Conservation (phyloP, 2,888 invertebrate genomes). For the Chloromyia formosa region DNA sequence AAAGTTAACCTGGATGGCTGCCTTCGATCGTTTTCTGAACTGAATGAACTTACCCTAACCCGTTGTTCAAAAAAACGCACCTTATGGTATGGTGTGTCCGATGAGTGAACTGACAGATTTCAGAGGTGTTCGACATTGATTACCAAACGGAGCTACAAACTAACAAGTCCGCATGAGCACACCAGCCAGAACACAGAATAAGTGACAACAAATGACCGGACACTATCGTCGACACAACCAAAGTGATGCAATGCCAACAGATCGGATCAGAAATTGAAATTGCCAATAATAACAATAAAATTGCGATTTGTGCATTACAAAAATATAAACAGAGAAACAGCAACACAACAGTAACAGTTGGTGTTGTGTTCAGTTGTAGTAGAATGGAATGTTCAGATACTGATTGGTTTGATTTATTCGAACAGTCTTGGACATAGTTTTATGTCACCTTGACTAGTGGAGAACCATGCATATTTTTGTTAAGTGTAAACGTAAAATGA, state of each 20-base stretch:
- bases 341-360: slow-evolving; percentile 22
- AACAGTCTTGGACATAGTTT: too few species aligned
- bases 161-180: background rate
- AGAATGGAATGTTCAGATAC: slow-evolving; percentile 11
- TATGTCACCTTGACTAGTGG: too few species aligned
- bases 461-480: background rate
- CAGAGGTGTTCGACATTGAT: slow-evolving; percentile 16
- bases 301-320: slow-evolving; percentile 38
- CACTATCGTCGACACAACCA: slow-evolving; percentile 26
- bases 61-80: too few species aligned
- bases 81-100: background rate
- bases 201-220: slow-evolving; percentile 32
- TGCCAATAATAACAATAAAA: slow-evolving; percentile 43
- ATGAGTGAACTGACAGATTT: slow-evolving; percentile 36
- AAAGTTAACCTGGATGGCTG: too few species aligned
- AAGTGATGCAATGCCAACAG: slow-evolving; percentile 37
- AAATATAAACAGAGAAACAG: slow-evolving; percentile 5
- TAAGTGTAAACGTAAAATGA: too few species aligned
- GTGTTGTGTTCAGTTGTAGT: background rate
- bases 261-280: slow-evolving; percentile 41
- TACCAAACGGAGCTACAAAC: background rate
- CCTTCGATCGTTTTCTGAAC: too few species aligned
- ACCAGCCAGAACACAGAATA: background rate
- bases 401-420: background rate
- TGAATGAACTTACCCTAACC: too few species aligned